Evolutionary conservation across 92 coral and sea anemone genomes (phyloP).

Genomic region (Actinostola sp.): DNA sequence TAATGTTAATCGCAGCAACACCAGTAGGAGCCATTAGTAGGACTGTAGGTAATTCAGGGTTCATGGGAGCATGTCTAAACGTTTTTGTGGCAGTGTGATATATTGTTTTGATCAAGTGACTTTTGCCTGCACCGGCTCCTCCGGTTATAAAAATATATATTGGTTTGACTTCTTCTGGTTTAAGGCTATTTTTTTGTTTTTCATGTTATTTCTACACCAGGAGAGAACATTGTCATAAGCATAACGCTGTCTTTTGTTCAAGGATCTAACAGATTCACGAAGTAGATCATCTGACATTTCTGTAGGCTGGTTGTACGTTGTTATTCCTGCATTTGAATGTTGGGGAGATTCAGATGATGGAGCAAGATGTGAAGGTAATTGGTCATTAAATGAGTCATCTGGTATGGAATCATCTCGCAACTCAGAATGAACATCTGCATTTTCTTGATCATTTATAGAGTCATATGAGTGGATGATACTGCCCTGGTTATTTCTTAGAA

Average conservation of each 20-base stretch:
- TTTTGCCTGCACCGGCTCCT: slow-evolving; percentile 77
- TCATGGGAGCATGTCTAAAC: slow-evolving; percentile 51
- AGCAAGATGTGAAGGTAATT: slow-evolving; percentile 43
- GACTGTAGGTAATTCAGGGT: slow-evolving; percentile 70
- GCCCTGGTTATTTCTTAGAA: slow-evolving; percentile 36
- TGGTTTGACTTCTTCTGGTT: slow-evolving; percentile 50
- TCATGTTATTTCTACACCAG: slow-evolving; percentile 54
- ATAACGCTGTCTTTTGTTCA: slow-evolving; percentile 37
- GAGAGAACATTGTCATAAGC: slow-evolving; percentile 51
- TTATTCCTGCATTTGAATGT: slow-evolving; percentile 6
- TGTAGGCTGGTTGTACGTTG: slow-evolving; percentile 38
- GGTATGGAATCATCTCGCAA: slow-evolving; percentile 6
- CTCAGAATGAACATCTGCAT: slow-evolving; percentile 35
- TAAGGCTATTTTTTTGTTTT: slow-evolving; percentile 57
- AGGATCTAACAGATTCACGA: slow-evolving; percentile 49
- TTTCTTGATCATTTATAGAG: slow-evolving; percentile 51
- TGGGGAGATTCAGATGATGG: slow-evolving; percentile 4
- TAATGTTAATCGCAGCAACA: no score
- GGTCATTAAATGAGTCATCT: slow-evolving; percentile 45
- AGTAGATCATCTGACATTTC: slow-evolving; percentile 58
- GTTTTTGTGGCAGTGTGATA: slow-evolving; percentile 64
- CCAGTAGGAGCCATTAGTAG: no score
- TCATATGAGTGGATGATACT: slow-evolving; percentile 47
- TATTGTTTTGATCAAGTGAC: slow-evolving; percentile 56
- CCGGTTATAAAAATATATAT: slow-evolving; percentile 65